Conservation (phyloP, 2,113 vertebrate species). For the Erythrolamprus reginae region DNA sequence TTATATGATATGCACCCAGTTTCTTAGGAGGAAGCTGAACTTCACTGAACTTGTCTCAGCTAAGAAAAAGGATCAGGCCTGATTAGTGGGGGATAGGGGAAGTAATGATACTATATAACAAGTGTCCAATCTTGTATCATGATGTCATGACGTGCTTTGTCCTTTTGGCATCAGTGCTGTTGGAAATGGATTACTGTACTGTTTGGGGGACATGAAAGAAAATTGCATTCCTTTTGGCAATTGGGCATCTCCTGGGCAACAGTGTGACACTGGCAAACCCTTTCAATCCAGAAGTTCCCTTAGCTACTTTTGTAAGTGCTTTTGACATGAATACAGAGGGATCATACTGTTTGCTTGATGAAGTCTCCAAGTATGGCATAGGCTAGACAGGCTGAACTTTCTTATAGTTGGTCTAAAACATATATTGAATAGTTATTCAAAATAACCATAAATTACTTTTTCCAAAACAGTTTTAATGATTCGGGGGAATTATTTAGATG, state of each 20-base stretch:
- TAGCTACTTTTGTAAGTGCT: not conserved
- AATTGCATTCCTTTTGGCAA: not conserved
- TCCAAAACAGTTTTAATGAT: not conserved
- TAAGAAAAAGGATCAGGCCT: not conserved
- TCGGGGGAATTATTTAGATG: not conserved
- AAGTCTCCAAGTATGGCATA: not conserved
- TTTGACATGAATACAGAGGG: not conserved
- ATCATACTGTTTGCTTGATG: not conserved
- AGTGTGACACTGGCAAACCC: not conserved
- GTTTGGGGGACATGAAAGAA: not conserved
- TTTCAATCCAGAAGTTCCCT: not conserved
- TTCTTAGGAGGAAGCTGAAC: not conserved
- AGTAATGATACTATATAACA: not conserved
- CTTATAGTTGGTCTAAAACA: not conserved
- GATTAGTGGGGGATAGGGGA: not conserved
- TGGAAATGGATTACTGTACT: not conserved
- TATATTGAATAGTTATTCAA: not conserved
- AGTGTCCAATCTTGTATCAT: not conserved
- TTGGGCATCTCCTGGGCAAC: not conserved
- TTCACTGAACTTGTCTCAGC: not conserved
- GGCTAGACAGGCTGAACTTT: not conserved
- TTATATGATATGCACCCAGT: not conserved
- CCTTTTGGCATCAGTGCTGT: not conserved
- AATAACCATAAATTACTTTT: not conserved
- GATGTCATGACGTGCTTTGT: not conserved